Base-by-base conservation (phyloP, 2,888 invertebrate genomes). In the Dexiosoma caninum region DNA sequence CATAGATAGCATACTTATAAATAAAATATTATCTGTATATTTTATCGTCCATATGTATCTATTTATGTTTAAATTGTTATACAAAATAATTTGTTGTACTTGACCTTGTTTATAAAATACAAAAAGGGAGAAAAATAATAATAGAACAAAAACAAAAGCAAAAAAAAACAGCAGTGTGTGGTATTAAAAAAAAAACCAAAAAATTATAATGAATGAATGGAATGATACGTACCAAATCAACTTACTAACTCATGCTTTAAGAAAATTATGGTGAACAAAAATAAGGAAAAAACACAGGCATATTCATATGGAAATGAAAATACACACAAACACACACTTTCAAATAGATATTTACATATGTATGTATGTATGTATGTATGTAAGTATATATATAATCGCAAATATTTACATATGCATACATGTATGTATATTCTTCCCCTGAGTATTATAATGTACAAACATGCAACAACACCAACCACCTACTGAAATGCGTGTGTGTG, bases 21-120 rank as follows among this genome's bases (percentile, higher is more conserved):
- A n/a, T n/a, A n/a, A n/a, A n/a, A n/a, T n/a, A n/a, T n/a, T n/a
- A n/a, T n/a, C n/a, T n/a, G n/a, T n/a, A n/a, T n/a, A n/a, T n/a
- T n/a, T n/a, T n/a, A n/a, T n/a, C n/a, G n/a, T n/a, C n/a, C n/a
- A n/a, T n/a, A n/a, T n/a, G n/a, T n/a, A n/a, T n/a, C 12, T 49
- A 44, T 7, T 37, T 67, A 37, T 70, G 40, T 62, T 71, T 42
- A 16, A 21, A 21, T 62, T 16, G 74, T 74, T 62, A 16, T 51
- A 51, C 35, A 40, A 40, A 72, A 69, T 66, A 66, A 59, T 78
- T 70, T 78, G n/a, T n/a, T n/a, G 70, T 66, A 78, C 81, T 81
- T 81, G 81, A 81, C 81, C 81, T 81, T 81, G 78, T 75, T 78
- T 66, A 64, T 23, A 37, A 44, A 57, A 60, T 37, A 5, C 30